Base-by-base conservation (phyloP, 2,113 vertebrate species). In the Chunga burmeisteri region DNA sequence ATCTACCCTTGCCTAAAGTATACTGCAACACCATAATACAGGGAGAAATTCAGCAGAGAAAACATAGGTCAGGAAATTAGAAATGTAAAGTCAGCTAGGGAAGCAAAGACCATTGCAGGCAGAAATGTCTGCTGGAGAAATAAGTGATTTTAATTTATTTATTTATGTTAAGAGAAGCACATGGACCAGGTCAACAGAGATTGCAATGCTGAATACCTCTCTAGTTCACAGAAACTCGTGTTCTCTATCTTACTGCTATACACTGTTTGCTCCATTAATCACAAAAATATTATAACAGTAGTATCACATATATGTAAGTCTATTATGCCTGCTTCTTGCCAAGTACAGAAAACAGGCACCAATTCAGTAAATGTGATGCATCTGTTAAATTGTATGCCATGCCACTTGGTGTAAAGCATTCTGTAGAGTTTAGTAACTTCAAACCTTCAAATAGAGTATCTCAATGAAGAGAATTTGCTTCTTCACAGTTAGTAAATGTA, bases 101-200 rank as follows among this genome's bases (percentile, higher is more conserved):
- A 81, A 94, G 95, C 91, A 96, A 96, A 95, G 93, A 50, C 68
- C 56, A 91, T 0, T 10, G 36, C 52, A 87, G 52, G 65, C 94
- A 94, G 68, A 86, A 96, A 88, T 70, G 89, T 23, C 89, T 87
- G 84, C 56, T 74, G 70, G 65, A 94, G 56, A 95, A 95, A 63
- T 59, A 81, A 84, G 67, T 62, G 25, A 87, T 79, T 95, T 93
- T 90, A 94, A 96, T 97, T 86, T 86, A 95, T 93, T 93, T 94
- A 94, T 95, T 96, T 92, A 94, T 94, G 94, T 88, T 95, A 96
- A 96, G 67, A 95, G 93, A 96, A 95, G 91, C 91, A 89, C 93
- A 97, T 96, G 84, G 91, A 79, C 29, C 90, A 93, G 84, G 89
- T 95, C 93, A 96, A 77, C 49, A 94, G 89, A 96, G 94, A 96